phyloP scores from a whole-genome alignment of 2,888 invertebrate genomes.

The Brachypalpus laphriformis region DNA sequence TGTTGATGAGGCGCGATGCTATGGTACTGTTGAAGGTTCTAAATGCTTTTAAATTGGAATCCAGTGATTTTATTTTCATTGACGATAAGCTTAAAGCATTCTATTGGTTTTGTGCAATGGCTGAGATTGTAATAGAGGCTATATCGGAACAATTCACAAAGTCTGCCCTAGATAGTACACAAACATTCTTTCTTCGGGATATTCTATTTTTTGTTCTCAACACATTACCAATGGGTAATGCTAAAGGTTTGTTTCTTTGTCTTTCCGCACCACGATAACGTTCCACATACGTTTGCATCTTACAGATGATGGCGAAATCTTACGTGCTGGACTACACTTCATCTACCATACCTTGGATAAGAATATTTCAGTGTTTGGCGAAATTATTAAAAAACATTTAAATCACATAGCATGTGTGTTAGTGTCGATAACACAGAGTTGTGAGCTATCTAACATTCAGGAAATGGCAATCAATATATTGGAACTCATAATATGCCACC shows the following conservation, averaged over 20 bases:
- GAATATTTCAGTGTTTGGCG: constrained; percentile 49
- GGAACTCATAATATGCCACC: constrained; percentile 72
- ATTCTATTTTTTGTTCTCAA: constrained; percentile 78
- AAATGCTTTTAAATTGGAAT: constrained; percentile 77
- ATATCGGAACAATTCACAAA: constrained; percentile 13
- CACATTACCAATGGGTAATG: constrained; percentile 54
- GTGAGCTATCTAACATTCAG: constrained; percentile 45
- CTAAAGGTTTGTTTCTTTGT: constrained; percentile 56
- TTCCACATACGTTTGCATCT: constrained; percentile 14
- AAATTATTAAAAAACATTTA: constrained; percentile 73
- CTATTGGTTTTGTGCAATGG: constrained; percentile 77
- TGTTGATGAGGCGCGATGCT: constrained; percentile 74
- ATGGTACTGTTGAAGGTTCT: constrained; percentile 77
- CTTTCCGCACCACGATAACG: constrained; percentile 13
- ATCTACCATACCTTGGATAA: constrained; percentile 74
- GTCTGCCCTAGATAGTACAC: constrained; percentile 58
- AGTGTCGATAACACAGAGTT: constrained; percentile 65
- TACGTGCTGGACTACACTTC: constrained; percentile 74
- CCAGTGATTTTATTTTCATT: constrained; percentile 76
- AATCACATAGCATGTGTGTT: constrained; percentile 77
- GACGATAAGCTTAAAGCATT: constrained; percentile 77
- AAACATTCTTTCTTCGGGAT: constrained; percentile 78
- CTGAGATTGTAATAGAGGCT: constrained; percentile 77
- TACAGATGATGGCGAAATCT: constrained; percentile 72
- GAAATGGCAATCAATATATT: constrained; percentile 71